A percentile compares a stretch with the other conserved stretches of the same genome.
These are phyloP conservation scores for Eupristina koningsbergeri DNA, from an alignment of 1,140 invertebrate species.

Conservation along the genomic window DNA sequence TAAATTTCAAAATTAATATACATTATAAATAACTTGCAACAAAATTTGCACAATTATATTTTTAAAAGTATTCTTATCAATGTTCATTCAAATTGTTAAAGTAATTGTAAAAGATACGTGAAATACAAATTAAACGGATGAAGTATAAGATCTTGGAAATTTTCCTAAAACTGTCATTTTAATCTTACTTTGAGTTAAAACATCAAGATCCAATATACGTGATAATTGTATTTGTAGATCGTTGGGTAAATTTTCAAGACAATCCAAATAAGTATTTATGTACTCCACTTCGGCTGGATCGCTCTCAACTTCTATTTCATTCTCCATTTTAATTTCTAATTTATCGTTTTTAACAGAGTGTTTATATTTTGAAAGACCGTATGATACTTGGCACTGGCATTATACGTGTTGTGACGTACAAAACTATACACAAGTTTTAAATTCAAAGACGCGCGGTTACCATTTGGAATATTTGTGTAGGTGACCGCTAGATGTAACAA, in stretches of 20 bases:
- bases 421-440: not conserved
- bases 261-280: constrained; percentile 96
- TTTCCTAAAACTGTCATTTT: not conserved
- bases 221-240: constrained; percentile 93
- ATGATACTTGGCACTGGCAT: not conserved
- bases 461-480: not conserved
- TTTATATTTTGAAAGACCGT: constrained; percentile 19
- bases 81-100: not conserved
- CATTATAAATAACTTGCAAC: too few relatives aligned
- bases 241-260: constrained; percentile 94
- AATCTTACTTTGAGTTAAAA: constrained; percentile 87
- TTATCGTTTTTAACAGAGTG: not conserved
- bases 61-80: not conserved
- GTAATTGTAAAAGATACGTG: too few relatives aligned
- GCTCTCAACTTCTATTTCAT: constrained; percentile 89
- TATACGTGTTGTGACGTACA: not conserved
- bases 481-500: not conserved
- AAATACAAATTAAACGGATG: not conserved
- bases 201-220: constrained; percentile 91
- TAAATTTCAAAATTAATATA: too few relatives aligned
- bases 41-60: too few relatives aligned
- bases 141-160: not conserved
- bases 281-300: constrained; percentile 88
- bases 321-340: constrained; percentile 75
- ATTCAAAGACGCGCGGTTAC: not conserved